These are phyloP conservation scores for Spilarctia lutea DNA, from an alignment of 2,888 invertebrate species.

Conservation along the genomic window DNA sequence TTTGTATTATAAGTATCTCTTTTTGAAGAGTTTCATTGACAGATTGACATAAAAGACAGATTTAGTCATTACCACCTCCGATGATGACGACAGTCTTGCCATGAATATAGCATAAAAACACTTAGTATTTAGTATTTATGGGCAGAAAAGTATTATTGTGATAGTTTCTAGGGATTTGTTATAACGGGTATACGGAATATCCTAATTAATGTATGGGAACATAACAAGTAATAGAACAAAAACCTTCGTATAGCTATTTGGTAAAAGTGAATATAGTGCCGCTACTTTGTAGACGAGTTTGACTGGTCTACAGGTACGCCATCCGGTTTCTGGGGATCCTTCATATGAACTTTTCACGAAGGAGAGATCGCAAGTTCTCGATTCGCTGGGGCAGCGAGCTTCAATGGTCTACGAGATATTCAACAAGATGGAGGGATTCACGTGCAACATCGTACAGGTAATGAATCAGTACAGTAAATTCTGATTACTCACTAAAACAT, in stretches of 20 bases:
- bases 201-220: too few species aligned
- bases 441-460: constrained; percentile 91
- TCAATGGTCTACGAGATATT: constrained; percentile 94
- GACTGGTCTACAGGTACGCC: constrained; percentile 83
- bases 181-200: too few species aligned
- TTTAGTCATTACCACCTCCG: too few species aligned
- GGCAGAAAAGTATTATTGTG: too few species aligned
- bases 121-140: too few species aligned
- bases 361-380: constrained; percentile 91
- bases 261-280: not conserved
- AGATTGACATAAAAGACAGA: too few species aligned
- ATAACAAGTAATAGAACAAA: too few species aligned
- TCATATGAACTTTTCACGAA: constrained; percentile 92
- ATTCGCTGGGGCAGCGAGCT: constrained; percentile 92
- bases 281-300: not conserved
- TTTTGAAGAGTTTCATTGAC: too few species aligned
- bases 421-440: constrained; percentile 95
- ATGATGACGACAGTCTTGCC: too few species aligned
- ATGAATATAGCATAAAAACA: too few species aligned
- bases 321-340: constrained; percentile 94
- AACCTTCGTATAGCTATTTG: not conserved
- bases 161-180: too few species aligned
- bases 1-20: too few species aligned
- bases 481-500: not conserved
- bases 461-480: not conserved